Base-by-base conservation (phyloP, 2,888 invertebrate species). In the Limulus polyphemus region DNA sequence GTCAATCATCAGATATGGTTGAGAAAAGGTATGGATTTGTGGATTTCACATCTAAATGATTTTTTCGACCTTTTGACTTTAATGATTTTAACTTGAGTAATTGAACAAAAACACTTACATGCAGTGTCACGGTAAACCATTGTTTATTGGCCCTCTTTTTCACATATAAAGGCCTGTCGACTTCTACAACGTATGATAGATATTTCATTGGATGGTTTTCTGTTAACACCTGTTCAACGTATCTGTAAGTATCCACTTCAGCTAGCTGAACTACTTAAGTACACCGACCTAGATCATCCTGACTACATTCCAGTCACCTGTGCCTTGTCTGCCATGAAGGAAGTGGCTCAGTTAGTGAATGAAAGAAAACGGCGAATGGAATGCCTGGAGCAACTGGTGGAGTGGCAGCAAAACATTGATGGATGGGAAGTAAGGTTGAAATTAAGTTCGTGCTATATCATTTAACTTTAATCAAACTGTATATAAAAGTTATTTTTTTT, bases 181-280 rank as follows among this genome's bases (percentile, higher is more conserved):
- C 79, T 88, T 64, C 82, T 88, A 74, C 83, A 88, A 70, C 68
- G 87, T 67, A 82, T 91, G 73, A 87, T 88, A 60, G 88, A 89
- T 74, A 84, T 91, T 55, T 87, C 89, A 12, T 78, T 91, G 55
- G 89, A 90, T 71, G 90, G 90, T 48, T 90, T 90, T 77, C 79
- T 91, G 57, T 77, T 91, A 58, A 88, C 89, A 12, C 90, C 90
- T 0, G 87, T 91, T 60, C 90, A 91, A 77, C 83, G 89, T 75
- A 90, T 91, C 71, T 91, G 90, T 77, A 88, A 90, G 74, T 91
- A 91, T 76, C 90, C 90, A 12, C 80, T 91, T 58, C 90, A 90
- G 74, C 78, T 91, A 69, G 85, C 84, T 47, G 90, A 91, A 77
- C 79, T 91, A 64, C 81, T 89, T 58, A 90, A 90, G 72, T 85